Evolutionary conservation across 2,797 vertebrate genomes (phyloP), one percentile per base, ranked within the genome.

Genomic region (Cossypha caffra): DNA sequence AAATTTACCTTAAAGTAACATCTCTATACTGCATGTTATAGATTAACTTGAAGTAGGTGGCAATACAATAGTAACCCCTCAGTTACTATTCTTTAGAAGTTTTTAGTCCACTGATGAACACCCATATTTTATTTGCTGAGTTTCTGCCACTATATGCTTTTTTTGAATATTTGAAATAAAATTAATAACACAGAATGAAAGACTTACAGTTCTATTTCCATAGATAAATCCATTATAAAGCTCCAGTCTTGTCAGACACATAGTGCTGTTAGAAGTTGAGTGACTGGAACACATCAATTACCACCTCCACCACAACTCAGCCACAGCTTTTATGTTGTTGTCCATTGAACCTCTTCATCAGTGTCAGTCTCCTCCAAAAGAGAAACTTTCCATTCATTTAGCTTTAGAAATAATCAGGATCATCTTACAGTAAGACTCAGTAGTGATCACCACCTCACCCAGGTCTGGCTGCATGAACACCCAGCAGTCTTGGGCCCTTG

Each of bases 231-330:
- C 15, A n/a, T 31, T 19, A 29, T 13, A 68, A 79, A 91, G 52
- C 8, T n/a, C 3, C 3, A 51, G 9, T 12, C 33, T 75, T 40
- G 17, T 26, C 35, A 61, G 54, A 80, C 33, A 48, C 29, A 5
- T 11, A 11, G 3, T 4, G 13, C 10, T 64, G 8, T 18, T 31
- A 7, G 33, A 62, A 51, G n/a, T 0, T 5, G 6, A 43, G 14
- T 33, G 17, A 55, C 13, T 21, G 48, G 35, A 74, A 19, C 11
- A 50, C 7, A 5, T 28, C 17, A 37, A 13, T 26, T 37, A 28
- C 1, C 25, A 33, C 6, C 28, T 50, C 13, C 37, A 29, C 10
- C 45, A 72, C 13, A 29, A 24, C 7, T 31, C 26, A 90, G 29
- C 40, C 42, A 31, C 43, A 83, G 45, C 8, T 74, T 86, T 80